Evolutionary conservation across 2,888 invertebrate species (phyloP).

Genomic region (Nysson spinosus): DNA sequence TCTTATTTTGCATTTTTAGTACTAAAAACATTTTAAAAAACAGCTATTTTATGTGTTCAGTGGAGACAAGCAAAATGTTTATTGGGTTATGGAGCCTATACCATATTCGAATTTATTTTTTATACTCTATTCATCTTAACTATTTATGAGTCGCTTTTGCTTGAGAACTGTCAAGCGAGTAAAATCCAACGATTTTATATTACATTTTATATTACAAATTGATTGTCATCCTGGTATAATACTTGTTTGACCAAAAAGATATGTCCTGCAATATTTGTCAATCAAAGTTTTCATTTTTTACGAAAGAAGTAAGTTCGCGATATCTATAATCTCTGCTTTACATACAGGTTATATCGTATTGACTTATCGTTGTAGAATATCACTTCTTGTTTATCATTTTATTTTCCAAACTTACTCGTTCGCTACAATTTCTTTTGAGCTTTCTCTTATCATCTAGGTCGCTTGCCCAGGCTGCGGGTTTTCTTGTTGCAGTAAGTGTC

Average conservation of each 20-base stretch:
- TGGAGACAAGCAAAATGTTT: no score
- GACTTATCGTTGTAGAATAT: background rate
- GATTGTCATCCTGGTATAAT: conserved; percentile 1
- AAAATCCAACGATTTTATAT: background rate
- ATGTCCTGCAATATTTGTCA: conserved; percentile 88
- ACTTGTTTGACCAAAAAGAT: conserved; percentile 20
- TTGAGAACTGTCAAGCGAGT: conserved; percentile 1
- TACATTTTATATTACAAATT: background rate
- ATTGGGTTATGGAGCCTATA: background rate
- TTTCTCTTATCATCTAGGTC: conserved; percentile 80
- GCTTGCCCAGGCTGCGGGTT: conserved; percentile 91
- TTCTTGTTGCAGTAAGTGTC: conserved; percentile 90
- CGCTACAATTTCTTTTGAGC: background rate
- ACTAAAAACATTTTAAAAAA: no score
- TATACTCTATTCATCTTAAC: conserved; percentile 12
- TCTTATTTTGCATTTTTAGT: no score
- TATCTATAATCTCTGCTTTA: background rate
- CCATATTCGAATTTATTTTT: background rate
- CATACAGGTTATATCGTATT: conserved; percentile 12
- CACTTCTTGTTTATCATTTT: conserved; percentile 2
- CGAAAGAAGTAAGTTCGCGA: conserved; percentile 82
- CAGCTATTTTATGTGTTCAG: no score
- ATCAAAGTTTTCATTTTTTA: conserved; percentile 84
- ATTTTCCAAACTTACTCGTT: background rate
- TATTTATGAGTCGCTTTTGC: background rate